Base-by-base conservation (phyloP, 2,113 vertebrate species). In the Prionailurus bengalensis region DNA sequence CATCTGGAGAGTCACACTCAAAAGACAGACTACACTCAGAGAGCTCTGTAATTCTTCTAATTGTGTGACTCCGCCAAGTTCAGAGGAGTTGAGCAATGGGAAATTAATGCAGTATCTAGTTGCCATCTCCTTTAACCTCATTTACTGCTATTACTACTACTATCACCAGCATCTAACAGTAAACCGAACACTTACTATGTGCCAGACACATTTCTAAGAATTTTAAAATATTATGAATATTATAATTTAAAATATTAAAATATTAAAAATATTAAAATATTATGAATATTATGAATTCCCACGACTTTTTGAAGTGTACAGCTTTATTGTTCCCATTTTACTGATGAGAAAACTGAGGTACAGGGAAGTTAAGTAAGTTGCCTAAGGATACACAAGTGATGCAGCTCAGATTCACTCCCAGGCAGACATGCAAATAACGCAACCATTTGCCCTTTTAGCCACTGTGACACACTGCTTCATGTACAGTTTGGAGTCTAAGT, bases 11-110 rank as follows among this genome's bases (percentile, higher is more conserved):
- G 14, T 48, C 39, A 84, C 48, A 74, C 61, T 66, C 63, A 96
- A 94, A 92, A 86, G 61, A 42, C 39, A 82, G 73, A 10, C 11
- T 36, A 90, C 79, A 79, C 36, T 74, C 23, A 66, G 74, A 92
- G 31, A 90, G 33, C 23, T 96, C 29, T 58, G 48, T 55, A 93
- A 91, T 84, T 96, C 89, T 88, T 70, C 33, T 25, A 87, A 36
- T 13, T 87, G 33, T 81, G 68, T 68, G 63, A 85, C 23, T 81
- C 10, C 25, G 79, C 48, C 45, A 61, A 48, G 27, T 53, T 65
- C 45, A 70, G n/a, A 82, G n/a, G 27, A 92, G 51, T 73, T 73
- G 71, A 85, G 29, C 16, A 27, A 33, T 78, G 93, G 83, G 66
- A 66, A 81, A 82, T 85, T 51, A 73, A 71, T 71, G 33, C 13